Conservation (phyloP, 1,140 invertebrate genomes). For the Acromyrmex charruanus region DNA sequence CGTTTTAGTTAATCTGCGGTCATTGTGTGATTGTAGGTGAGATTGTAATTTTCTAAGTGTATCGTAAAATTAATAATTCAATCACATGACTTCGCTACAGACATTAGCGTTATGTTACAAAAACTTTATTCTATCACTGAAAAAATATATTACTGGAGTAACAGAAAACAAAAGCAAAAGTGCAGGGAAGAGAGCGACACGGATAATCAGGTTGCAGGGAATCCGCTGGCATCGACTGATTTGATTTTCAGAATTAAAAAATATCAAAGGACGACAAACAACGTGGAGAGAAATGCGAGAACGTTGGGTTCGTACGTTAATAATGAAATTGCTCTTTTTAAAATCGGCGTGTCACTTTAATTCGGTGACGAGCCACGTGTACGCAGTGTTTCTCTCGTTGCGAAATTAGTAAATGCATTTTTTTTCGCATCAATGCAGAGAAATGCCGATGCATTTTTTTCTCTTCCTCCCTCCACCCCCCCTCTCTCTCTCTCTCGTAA, state of each 20-base stretch:
- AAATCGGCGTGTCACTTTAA: constrained; percentile 58
- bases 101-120: neutral
- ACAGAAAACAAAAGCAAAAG: constrained; percentile 22
- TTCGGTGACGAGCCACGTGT: constrained; percentile 8
- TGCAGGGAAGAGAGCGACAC: neutral
- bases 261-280: constrained; percentile 73
- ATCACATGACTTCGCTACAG: neutral
- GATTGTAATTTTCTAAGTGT: neutral
- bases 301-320: constrained; percentile 9
- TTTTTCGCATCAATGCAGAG: constrained; percentile 25
- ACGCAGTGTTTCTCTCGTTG: neutral
- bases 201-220: constrained; percentile 23
- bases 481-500: neutral
- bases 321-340: constrained; percentile 47
- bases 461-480: neutral
- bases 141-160: constrained; percentile 9
- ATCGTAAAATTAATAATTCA: constrained; percentile 35
- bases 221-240: constrained; percentile 57
- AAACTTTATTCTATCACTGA: constrained; percentile 1
- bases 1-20: neutral
- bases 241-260: constrained; percentile 75
- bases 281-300: constrained; percentile 1
- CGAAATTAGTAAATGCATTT: constrained; percentile 19
- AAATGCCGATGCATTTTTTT: neutral
- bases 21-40: neutral